Evolutionary conservation across 1,140 invertebrate species (phyloP), one percentile per base, ranked within the genome.

Genomic region (Caenorhabditis remanei): DNA sequence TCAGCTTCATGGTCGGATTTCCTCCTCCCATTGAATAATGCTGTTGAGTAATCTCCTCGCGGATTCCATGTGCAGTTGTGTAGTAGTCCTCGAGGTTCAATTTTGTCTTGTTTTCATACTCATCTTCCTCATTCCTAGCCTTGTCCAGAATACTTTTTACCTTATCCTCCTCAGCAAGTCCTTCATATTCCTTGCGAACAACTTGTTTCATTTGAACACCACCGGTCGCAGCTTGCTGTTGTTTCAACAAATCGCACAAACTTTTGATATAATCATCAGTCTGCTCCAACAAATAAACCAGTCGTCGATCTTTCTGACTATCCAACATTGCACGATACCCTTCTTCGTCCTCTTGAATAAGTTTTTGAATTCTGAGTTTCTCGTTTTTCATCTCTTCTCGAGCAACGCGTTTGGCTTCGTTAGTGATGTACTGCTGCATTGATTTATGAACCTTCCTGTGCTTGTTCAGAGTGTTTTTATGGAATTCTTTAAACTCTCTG

Each of bases 271-370:
- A 99, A 92, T 99, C 98, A 93, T 99, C 98, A 9, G 98, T 99
- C 93, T 99, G 98, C 0, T 96, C 96, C 19, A 99, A 94, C 48
- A 99, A 94, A 94, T 98, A 99, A n/a, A 97, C 97, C 90, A 99
- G 94, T 84, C 98, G 95, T 93, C 98, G 98, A 93, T 99, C 98
- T 95, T 99, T 99, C 95, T 99, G 99, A 93, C 99, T 97, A 95
- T 99, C 98, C 92, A 99, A 98, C 61, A 99, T 95, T 93, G 99
- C 99, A 89, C 98, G 93, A 91, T 95, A 95, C 58, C 94, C 94
- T 87, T 94, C 94, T 91, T 94, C 94, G 92, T 94, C 94, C 90
- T 94, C 94, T 87, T 96, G 97, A 97, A 99, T 99, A 46, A 99
- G 94, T 90, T 96, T 95, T 84, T 96, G 94, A 96, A 99, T 98